Evolutionary conservation across 2,113 vertebrate genomes (phyloP), one percentile per base, ranked within the genome.

Genomic region (Nibea coibor): DNA sequence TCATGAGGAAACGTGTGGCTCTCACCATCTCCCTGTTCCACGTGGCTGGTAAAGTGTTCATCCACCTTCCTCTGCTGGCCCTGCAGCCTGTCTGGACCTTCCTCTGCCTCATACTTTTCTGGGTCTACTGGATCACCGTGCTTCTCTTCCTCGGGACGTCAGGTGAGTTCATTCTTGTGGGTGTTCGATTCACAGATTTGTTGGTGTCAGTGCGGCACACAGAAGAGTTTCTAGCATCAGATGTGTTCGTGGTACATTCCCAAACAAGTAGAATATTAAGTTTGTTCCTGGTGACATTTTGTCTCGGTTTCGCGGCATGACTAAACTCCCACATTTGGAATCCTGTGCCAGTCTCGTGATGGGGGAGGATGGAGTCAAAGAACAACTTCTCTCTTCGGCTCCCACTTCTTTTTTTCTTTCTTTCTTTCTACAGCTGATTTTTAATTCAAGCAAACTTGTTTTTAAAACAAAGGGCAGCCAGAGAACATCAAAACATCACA

Each of bases 81-180:
- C 95, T 99, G 93, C 98, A 99, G 83, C 97, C 98, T 11, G 96
- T 99, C 87, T 99, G 98, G 97, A 99, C 98, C 19, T 99, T 99
- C 88, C 93, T 99, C 85, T 96, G 95, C 80, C 97, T 99, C 85
- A 94, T 98, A 83, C 81, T 98, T 12, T 99, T 99, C 93, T 99
- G 98, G 98, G 90, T 93, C 0, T 99, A 97, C 90, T 99, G 98
- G 98, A 95, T 99, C 63, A 94, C 93, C 54, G 96, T 98, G 54
- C 92, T 99, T 42, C 96, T 99, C 73, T 97, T 97, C 88, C 96
- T 99, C 31, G 98, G 98, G 70, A 97, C 96, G 39, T 86, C 97
- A 92, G 98, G 98, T 99, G 91, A 88, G 8, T 47, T 77, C 0
- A 3, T 65, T 31, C 14, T 5, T 45, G 5, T 57, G 26, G 12